Evolutionary conservation across 2,113 vertebrate species (phyloP).

Genomic region (Sapayoa aenigma): DNA sequence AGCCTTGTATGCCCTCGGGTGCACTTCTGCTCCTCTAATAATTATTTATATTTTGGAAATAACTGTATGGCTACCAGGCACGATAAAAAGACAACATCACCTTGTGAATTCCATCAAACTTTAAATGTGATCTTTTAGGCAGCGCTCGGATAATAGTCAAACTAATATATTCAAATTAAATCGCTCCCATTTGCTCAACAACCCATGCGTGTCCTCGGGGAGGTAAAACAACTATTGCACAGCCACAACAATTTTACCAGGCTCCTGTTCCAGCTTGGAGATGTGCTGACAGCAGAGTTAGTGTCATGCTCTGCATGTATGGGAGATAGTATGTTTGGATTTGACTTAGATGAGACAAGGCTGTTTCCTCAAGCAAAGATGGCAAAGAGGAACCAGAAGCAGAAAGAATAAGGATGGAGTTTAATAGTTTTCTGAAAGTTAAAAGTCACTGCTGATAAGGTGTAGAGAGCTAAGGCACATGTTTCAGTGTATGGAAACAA

Average conservation of each 20-base stretch:
- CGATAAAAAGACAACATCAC: background rate
- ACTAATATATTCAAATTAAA: background rate
- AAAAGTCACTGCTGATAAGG: no score
- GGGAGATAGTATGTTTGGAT: no score
- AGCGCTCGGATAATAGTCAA: background rate
- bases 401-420: no score
- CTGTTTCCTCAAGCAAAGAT: no score
- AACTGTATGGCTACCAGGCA: background rate
- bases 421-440: no score
- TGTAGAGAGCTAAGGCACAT: no score
- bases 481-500: no score
- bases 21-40: background rate
- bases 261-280: background rate
- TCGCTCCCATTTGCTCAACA: background rate
- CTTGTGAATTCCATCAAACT: constrained; percentile 4
- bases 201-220: background rate
- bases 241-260: background rate
- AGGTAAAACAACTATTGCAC: background rate
- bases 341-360: no score
- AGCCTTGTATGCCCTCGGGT: background rate
- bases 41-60: constrained; percentile 53
- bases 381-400: no score
- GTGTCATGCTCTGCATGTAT: background rate
- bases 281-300: background rate
- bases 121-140: background rate